Conservation (phyloP, 2,888 invertebrate genomes). For the Bombyx huttoni region DNA sequence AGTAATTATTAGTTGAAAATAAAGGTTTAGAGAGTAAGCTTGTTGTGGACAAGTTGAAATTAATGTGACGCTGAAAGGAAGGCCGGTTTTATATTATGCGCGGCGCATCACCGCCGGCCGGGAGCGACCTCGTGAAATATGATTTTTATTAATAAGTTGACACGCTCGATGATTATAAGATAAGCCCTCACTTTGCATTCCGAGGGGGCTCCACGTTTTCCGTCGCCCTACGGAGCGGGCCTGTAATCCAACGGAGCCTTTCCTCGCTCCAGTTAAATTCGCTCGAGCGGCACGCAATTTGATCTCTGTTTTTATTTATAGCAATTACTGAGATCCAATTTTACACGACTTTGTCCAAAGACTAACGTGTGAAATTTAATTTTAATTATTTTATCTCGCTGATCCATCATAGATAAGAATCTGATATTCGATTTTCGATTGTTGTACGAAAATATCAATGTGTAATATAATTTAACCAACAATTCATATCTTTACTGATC, state of each 20-base stretch:
- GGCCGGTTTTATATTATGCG: conserved; percentile 36
- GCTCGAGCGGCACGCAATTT: conserved; percentile 25
- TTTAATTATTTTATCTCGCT: too few species aligned
- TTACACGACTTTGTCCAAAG: not conserved
- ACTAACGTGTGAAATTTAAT: not conserved
- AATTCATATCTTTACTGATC: too few species aligned
- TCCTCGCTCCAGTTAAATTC: conserved; percentile 16
- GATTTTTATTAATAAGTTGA: conserved; percentile 74
- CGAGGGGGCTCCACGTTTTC: conserved; percentile 57
- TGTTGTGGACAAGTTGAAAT: conserved; percentile 31
- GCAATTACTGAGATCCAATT: not conserved
- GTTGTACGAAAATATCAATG: too few species aligned
- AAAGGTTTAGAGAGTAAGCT: conserved; percentile 23
- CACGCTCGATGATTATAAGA: conserved; percentile 73
- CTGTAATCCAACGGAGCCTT: conserved; percentile 54
- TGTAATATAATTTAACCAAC: too few species aligned
- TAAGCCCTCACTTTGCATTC: conserved; percentile 71
- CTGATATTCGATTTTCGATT: too few species aligned
- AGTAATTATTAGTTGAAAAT: conserved; percentile 24
- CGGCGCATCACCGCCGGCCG: conserved; percentile 30
- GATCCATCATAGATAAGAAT: too few species aligned
- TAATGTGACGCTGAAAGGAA: conserved; percentile 22
- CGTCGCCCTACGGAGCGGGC: conserved; percentile 27
- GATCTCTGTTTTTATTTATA: conserved; percentile 21
- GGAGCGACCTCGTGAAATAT: conserved; percentile 59